A percentile compares a stretch with the other conserved stretches of the same genome.
Evolutionary conservation across 2,113 vertebrate species (phyloP).

Genomic region (Pao palembangensis): DNA sequence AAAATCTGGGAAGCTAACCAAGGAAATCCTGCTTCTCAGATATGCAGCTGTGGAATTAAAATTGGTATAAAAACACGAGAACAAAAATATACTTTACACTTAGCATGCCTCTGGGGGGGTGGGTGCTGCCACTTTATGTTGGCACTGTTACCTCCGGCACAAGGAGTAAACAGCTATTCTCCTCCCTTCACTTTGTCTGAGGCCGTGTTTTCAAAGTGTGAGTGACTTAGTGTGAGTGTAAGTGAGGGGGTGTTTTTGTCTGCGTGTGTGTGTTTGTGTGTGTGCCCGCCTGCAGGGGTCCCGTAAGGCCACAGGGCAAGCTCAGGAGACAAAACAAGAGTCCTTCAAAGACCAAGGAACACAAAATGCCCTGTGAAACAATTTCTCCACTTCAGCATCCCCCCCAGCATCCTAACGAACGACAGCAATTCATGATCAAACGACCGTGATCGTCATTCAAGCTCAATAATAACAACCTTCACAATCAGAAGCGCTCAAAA

Average conservation of each 20-base stretch:
- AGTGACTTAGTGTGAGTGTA: conserved; percentile 20
- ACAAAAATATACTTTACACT: conserved; percentile 77
- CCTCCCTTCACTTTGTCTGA: conserved; percentile 56
- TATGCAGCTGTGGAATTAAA: conserved; percentile 81
- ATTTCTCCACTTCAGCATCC: conserved; percentile 68
- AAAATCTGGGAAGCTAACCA: conserved; percentile 77
- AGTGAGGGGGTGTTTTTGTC: neutral
- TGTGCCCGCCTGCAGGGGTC: conserved; percentile 56
- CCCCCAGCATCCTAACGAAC: conserved; percentile 55
- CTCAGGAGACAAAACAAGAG: conserved; percentile 62
- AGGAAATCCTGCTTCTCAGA: conserved; percentile 81
- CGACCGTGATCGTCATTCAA: conserved; percentile 73
- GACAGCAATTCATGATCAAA: conserved; percentile 71
- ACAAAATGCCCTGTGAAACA: conserved; percentile 64
- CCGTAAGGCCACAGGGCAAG: conserved; percentile 64
- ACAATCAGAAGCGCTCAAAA: conserved; percentile 65
- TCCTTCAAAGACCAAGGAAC: conserved; percentile 45
- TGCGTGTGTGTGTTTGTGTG: neutral
- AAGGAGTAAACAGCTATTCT: conserved; percentile 68
- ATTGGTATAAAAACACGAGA: conserved; percentile 73
- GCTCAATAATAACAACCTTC: conserved; percentile 73
- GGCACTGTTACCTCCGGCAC: conserved; percentile 64
- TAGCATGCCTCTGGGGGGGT: conserved; percentile 64
- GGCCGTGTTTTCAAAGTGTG: conserved; percentile 42
- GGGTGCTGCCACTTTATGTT: conserved; percentile 52